Conservation (phyloP, 2,888 invertebrate species). For the Drosophila pegasa region DNA sequence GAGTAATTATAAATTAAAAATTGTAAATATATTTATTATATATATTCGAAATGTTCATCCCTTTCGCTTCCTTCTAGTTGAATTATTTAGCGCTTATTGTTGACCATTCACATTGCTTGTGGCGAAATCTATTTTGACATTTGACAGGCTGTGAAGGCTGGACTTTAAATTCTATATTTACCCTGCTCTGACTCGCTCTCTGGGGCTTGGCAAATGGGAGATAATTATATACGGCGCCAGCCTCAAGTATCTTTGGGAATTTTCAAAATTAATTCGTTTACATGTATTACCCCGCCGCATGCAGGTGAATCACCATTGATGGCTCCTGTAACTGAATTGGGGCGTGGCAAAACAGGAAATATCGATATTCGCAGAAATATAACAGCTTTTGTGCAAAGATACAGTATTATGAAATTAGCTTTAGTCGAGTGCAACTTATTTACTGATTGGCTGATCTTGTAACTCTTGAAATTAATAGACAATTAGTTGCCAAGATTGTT, state of each 20-base stretch:
- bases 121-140: not conserved
- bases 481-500: not conserved
- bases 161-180: not conserved
- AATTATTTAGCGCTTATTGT: not conserved
- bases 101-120: not conserved
- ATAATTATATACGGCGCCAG: rapidly evolving
- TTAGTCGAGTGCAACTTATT: not conserved
- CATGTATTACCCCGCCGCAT: not conserved
- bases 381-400: not conserved
- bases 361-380: not conserved
- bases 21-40: not conserved
- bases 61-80: not conserved
- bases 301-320: not conserved
- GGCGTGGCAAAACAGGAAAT: not conserved
- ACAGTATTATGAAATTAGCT: not conserved
- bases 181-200: not conserved
- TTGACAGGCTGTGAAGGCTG: too few relatives aligned
- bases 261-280: not conserved
- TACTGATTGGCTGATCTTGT: not conserved
- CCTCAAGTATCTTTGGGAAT: not conserved
- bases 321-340: not conserved
- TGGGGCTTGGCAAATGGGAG: not conserved
- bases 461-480: not conserved
- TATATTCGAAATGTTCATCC: not conserved
- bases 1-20: not conserved